Conservation (phyloP, 2,113 vertebrate genomes). For the Myrmophylax atrothorax region DNA sequence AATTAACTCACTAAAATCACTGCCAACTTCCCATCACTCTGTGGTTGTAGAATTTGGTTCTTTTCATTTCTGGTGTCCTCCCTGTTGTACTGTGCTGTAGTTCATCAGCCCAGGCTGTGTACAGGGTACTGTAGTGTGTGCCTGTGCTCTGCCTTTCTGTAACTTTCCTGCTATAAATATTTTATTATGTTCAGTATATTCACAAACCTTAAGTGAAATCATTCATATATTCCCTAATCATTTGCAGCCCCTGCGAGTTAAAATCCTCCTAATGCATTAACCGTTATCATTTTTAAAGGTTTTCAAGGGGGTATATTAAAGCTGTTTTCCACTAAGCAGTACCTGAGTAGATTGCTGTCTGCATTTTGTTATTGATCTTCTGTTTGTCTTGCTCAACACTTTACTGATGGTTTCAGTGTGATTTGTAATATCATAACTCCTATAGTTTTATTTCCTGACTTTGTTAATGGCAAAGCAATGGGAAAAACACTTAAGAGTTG, state of each 20-base stretch:
- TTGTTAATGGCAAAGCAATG: not conserved
- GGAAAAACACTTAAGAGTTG: not conserved
- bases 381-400: not conserved
- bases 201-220: not conserved
- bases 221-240: not conserved
- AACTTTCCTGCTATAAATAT: not conserved
- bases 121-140: rapidly evolving
- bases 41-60: not conserved
- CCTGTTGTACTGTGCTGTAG: not conserved
- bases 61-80: not conserved
- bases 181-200: not conserved
- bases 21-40: not conserved
- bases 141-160: not conserved
- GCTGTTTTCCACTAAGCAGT: not conserved
- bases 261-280: not conserved
- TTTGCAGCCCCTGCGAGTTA: not conserved
- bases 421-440: not conserved
- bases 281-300: not conserved
- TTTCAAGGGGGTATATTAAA: not conserved
- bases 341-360: not conserved
- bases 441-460: not conserved
- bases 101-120: not conserved
- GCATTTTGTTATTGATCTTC: not conserved
- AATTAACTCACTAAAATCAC: not conserved
- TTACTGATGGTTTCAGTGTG: not conserved